Evolutionary conservation across 2,113 vertebrate species (phyloP).

Genomic region (Erythrocercus mccallii): DNA sequence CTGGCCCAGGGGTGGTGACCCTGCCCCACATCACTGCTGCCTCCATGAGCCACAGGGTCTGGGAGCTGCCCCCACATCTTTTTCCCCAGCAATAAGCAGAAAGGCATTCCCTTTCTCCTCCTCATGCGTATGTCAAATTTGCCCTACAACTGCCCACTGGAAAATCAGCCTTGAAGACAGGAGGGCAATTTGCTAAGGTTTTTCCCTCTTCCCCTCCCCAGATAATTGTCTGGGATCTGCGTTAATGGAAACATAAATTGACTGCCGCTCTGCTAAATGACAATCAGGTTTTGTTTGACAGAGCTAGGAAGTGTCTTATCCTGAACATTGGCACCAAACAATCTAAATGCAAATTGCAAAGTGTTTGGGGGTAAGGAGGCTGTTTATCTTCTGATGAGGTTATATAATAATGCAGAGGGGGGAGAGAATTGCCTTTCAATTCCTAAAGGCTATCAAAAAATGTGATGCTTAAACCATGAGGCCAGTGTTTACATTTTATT

Average conservation of each 20-base stretch:
- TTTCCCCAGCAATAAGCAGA: background rate
- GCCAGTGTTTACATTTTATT: slow-evolving; percentile 4
- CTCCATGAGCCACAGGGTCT: background rate
- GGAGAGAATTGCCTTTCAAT: slow-evolving; percentile 15
- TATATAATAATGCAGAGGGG: slow-evolving; percentile 29
- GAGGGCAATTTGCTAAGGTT: slow-evolving; percentile 34
- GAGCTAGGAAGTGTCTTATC: slow-evolving; percentile 65
- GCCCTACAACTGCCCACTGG: background rate
- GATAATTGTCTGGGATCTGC: slow-evolving; percentile 67
- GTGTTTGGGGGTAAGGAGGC: slow-evolving; percentile 33
- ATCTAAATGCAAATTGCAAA: slow-evolving; percentile 76
- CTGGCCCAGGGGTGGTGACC: background rate
- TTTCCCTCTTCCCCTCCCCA: background rate
- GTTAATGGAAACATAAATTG: slow-evolving; percentile 79
- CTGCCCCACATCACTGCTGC: background rate
- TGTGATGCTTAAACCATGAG: background rate
- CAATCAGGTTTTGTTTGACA: slow-evolving; percentile 78
- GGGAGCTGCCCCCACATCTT: background rate
- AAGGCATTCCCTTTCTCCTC: background rate
- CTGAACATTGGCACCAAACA: slow-evolving; percentile 53
- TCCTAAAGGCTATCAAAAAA: slow-evolving; percentile 54
- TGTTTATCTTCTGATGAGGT: slow-evolving; percentile 58
- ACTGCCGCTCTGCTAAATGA: slow-evolving; percentile 72
- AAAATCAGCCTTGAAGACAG: slow-evolving; percentile 7
- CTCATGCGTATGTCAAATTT: background rate